Evolutionary conservation across 2,797 vertebrate genomes (phyloP).

Genomic region (Hoplostethus mediterraneus): DNA sequence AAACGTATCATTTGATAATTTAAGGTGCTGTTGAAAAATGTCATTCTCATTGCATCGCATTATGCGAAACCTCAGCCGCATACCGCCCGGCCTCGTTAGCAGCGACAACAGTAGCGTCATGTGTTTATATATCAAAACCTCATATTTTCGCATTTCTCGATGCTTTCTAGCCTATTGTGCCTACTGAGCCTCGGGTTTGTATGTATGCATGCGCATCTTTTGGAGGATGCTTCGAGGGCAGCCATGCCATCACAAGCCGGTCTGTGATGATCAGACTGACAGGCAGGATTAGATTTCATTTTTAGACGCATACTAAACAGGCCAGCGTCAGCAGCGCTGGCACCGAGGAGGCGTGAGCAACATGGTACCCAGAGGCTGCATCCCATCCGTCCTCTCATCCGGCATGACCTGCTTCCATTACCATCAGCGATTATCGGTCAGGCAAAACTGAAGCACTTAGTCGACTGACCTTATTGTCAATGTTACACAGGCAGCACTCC

Average conservation of each 20-base stretch:
- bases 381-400: conserved; percentile 51
- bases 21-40: background rate
- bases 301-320: conserved; percentile 70
- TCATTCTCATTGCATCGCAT: background rate
- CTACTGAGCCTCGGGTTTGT: background rate
- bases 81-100: background rate
- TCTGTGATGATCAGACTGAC: conserved; percentile 36
- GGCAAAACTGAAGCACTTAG: background rate
- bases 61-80: background rate
- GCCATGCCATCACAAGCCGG: conserved; percentile 41
- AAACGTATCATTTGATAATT: background rate
- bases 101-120: background rate
- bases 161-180: background rate
- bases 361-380: conserved; percentile 56
- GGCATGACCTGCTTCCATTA: background rate
- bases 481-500: conserved; percentile 4
- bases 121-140: conserved; percentile 5
- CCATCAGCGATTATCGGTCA: conserved; percentile 13
- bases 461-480: conserved; percentile 23
- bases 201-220: background rate
- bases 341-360: conserved; percentile 46
- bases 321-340: conserved; percentile 40
- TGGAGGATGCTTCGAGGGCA: conserved; percentile 20
- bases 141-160: background rate
- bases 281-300: conserved; percentile 48